Base-by-base conservation (phyloP, 2,888 invertebrate genomes). In the Brenthis daphne region DNA sequence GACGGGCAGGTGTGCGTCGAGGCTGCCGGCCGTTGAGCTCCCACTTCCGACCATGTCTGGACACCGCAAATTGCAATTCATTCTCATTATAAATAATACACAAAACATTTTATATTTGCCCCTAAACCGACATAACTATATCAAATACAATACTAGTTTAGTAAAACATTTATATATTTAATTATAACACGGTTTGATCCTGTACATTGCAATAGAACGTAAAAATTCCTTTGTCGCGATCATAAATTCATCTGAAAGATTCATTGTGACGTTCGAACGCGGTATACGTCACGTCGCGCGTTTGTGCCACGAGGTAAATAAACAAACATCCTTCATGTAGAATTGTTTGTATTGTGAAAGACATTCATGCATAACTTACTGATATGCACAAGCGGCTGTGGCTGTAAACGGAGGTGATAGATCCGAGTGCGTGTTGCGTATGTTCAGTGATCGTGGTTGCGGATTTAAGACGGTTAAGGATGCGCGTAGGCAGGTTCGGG, bases 351-450 rank as follows among this genome's bases (percentile, higher is more conserved):
- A 85, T 83, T 82, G 85, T 84, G 83, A 83, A 85, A 85, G 84
- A 83, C 81, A 82, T 79, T 80, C 85, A 84, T 89, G 89, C 88
- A 89, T 87, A 88, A 90, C 90, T 90, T 89, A 90, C 90, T 82
- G 85, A 82, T 80, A 82, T 83, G 82, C 79, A 82, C 82, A 79
- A 81, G 77, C 78, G 79, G 76, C 78, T 79, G n/a, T 24, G 51
- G 33, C 37, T 14, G 20, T 51, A 24, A 33, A 48, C 6, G n/a
- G 53, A 37, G 43, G 53, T 43, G 37, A 43, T 43, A 50, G 60
- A n/a, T 54, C n/a, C 54, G 53, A 20, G 54, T 16, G 51, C n/a
- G 24, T 20, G 50, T 55, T 37, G 54, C 29, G 33, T 29, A 29
- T 61, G 64, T 57, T 37, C 37, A 63, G 63, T 37, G 56, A 48